Base-by-base conservation (phyloP, 2,113 vertebrate genomes). In the Solea senegalensis region DNA sequence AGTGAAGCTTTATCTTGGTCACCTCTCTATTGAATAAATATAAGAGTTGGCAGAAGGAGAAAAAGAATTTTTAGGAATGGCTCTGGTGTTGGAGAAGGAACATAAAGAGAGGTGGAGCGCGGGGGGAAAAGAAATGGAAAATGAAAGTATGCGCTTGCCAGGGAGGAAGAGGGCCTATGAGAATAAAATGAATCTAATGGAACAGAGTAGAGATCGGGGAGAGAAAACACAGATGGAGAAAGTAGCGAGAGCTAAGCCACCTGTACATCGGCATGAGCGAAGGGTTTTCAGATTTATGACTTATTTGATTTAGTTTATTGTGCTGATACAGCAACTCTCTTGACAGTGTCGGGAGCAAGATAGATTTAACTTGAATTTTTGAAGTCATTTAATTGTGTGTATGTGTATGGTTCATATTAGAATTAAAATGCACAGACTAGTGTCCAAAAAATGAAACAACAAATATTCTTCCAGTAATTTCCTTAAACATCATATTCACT, bases 91-190 rank as follows among this genome's bases (percentile, higher is more conserved):
- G 63, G 45, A 73, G 62, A 55, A 34, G 44, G 52, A 77, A 76
- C 59, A 81, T 49, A 83, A 69, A 69, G 27, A 72, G 56, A 67
- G 52, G 77, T 74, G 65, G 69, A 61, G 69, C 60, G 54, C 0
- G 0, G 46, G 45, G 21, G 51, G 62, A 58, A 58, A 72, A 55
- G 27, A 73, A 41, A 55, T 11, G 34, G 51, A 49, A 67, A 48
- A 43, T 28, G 28, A 67, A 65, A 70, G 51, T 53, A 65, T 59
- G 66, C 44, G 60, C 56, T 56, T 56, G 56, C 70, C 27, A 44
- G 65, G 64, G 43, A 72, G 44, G 54, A 66, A 66, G 26, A 69
- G 34, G 16, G 45, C 69, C 64, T 49, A 0, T 13, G 70, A 66
- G 65, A 65, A 68, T 55, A 69, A 41, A 45, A 6, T 49, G 2